Percentiles rank a stretch among this genome's conserved stretches.
phyloP scores from a whole-genome alignment of 2,888 invertebrate species.

The Ashinkailepas kermadecensis region DNA sequence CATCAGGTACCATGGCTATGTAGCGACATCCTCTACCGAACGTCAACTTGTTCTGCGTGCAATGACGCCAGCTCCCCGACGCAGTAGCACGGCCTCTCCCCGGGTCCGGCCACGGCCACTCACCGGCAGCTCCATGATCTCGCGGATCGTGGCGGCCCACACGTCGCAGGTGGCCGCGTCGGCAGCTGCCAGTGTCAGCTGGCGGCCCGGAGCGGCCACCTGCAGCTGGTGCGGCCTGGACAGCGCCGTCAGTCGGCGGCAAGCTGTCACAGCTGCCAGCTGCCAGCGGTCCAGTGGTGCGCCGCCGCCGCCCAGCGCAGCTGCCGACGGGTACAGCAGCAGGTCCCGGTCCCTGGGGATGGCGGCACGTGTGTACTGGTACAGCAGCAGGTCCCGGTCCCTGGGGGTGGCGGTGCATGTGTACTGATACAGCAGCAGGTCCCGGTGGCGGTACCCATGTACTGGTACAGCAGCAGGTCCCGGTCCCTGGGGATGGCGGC shows the following conservation, averaged over 20 bases:
- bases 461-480: too few relatives aligned
- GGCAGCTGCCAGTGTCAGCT: not conserved
- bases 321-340: not conserved
- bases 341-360: not conserved
- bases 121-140: not conserved
- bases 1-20: too few relatives aligned
- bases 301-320: not conserved
- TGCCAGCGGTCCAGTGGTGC: conserved; percentile 1
- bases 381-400: conserved; percentile 3
- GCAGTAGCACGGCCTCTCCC: too few relatives aligned
- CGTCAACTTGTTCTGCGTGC: too few relatives aligned
- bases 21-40: too few relatives aligned
- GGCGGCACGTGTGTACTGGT: too few relatives aligned
- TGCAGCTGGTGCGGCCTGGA: conserved; percentile 3
- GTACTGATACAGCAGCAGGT: too few relatives aligned
- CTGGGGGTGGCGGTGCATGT: not conserved
- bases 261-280: not conserved
- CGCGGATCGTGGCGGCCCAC: not conserved
- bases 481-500: too few relatives aligned
- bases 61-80: too few relatives aligned
- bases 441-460: too few relatives aligned
- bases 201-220: not conserved
- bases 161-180: not conserved
- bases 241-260: not conserved
- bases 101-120: not conserved